These are phyloP conservation scores for Steromphala cineraria DNA, from an alignment of 2,888 invertebrate genomes.

Conservation along the genomic window DNA sequence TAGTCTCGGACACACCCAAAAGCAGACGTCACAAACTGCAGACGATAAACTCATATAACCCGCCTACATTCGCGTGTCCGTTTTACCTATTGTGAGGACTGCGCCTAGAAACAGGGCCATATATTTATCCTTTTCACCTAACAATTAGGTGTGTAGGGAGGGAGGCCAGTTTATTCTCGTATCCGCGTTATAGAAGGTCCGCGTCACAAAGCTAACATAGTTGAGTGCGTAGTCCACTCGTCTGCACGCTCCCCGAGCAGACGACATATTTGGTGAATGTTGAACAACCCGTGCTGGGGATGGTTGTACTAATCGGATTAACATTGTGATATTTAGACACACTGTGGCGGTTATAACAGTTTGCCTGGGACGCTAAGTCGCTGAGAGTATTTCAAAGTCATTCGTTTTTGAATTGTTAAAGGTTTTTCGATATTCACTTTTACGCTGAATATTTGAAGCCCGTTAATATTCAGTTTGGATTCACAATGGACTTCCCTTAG, in stretches of 20 bases:
- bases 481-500: too few species aligned
- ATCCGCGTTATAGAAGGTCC: not conserved
- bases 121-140: not conserved
- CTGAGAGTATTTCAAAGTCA: not conserved
- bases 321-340: not conserved
- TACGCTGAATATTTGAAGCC: too few species aligned
- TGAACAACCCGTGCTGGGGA: not conserved
- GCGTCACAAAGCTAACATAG: not conserved
- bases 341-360: not conserved
- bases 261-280: not conserved
- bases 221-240: not conserved
- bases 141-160: not conserved
- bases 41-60: not conserved
- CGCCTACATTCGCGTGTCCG: not conserved
- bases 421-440: too few species aligned
- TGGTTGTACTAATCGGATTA: not conserved
- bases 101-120: not conserved
- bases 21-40: too few species aligned
- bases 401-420: too few species aligned
- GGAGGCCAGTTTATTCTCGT: not conserved
- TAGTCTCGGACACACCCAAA: too few species aligned
- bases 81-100: not conserved
- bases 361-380: not conserved
- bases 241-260: not conserved
- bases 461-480: too few species aligned